These are phyloP conservation scores for Vidua macroura DNA, from an alignment of 2,113 vertebrate species.

Conservation along the genomic window DNA sequence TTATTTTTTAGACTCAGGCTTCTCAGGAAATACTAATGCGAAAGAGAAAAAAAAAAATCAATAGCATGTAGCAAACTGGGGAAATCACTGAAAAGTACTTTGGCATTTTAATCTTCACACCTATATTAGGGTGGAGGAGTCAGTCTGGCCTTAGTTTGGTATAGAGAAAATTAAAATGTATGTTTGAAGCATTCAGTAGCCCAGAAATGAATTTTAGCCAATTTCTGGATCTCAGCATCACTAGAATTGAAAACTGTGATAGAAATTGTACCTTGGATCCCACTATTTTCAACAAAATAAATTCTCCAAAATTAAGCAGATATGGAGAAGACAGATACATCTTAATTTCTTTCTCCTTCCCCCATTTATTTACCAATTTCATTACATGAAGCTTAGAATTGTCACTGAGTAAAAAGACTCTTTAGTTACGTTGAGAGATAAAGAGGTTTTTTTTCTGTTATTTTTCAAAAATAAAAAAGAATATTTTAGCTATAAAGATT, in stretches of 20 bases:
- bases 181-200: background rate
- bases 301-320: background rate
- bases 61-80: background rate
- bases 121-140: background rate
- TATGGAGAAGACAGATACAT: background rate
- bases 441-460: background rate
- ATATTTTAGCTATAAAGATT: background rate
- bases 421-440: background rate
- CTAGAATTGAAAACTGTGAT: background rate
- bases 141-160: background rate
- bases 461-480: background rate
- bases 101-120: constrained; percentile 4
- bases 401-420: background rate
- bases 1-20: background rate
- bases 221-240: background rate
- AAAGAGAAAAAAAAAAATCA: background rate
- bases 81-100: background rate
- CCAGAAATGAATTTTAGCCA: background rate
- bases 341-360: background rate
- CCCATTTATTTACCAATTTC: background rate
- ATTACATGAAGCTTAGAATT: background rate
- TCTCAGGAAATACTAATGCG: background rate
- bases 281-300: background rate
- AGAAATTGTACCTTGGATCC: background rate
- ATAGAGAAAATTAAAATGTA: background rate